phyloP scores from a whole-genome alignment of 1,140 invertebrate species.

The Zaprionus vittiger region DNA sequence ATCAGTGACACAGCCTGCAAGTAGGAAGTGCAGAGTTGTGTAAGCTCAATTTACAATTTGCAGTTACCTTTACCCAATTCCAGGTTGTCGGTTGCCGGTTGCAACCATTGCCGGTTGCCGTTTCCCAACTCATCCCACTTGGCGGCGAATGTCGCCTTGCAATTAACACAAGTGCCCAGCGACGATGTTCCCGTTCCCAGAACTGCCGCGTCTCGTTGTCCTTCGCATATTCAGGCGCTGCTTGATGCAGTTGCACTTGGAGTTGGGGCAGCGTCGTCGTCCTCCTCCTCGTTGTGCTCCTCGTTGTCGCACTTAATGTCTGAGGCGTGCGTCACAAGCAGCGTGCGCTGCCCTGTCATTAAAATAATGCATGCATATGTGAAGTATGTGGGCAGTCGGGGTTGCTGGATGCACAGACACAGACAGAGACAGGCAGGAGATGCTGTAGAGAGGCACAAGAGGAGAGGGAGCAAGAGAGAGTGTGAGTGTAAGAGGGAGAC shows the following conservation, averaged over 20 bases:
- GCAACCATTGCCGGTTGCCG: conserved; percentile 23
- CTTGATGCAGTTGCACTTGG: conserved; percentile 28
- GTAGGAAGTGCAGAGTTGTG: conserved; percentile 39
- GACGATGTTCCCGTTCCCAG: conserved; percentile 37
- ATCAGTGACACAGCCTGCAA: conserved; percentile 33
- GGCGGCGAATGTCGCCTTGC: conserved; percentile 75
- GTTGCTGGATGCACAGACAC: conserved; percentile 31
- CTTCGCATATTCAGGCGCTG: conserved; percentile 42
- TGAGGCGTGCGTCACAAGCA: conserved; percentile 72
- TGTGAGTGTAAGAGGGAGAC: neutral
- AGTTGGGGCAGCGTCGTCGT: conserved; percentile 45
- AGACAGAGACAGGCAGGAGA: neutral
- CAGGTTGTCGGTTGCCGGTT: conserved; percentile 13
- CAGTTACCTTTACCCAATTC: conserved; percentile 34
- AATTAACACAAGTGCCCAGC: conserved; percentile 75
- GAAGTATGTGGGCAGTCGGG: conserved; percentile 76
- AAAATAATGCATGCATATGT: conserved; percentile 82
- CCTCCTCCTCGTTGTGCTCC: conserved; percentile 43
- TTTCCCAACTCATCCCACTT: conserved; percentile 55
- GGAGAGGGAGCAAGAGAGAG: neutral
- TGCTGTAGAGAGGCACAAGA: neutral
- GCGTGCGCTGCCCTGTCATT: conserved; percentile 73
- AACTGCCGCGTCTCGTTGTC: conserved; percentile 59
- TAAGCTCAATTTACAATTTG: conserved; percentile 55
- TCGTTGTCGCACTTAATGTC: conserved; percentile 67